Evolutionary conservation across 2,797 vertebrate genomes (phyloP).

Genomic region (Echiichthys vipera): DNA sequence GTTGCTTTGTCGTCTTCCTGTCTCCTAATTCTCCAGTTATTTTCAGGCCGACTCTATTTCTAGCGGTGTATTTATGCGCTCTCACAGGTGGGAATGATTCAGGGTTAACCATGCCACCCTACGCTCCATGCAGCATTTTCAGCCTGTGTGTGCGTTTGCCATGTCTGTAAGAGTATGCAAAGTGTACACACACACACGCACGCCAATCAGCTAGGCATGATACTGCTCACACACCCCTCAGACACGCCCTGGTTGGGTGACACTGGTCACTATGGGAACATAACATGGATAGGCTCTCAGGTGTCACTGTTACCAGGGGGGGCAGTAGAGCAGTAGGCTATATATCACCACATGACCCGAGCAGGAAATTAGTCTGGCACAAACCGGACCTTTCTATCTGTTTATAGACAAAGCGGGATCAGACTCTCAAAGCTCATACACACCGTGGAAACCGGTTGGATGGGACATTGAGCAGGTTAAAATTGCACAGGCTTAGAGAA

Average conservation of each 20-base stretch:
- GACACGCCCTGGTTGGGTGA: constrained; percentile 80
- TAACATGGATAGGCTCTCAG: constrained; percentile 75
- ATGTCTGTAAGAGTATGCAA: constrained; percentile 62
- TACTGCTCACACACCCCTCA: constrained; percentile 40
- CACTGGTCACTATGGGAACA: constrained; percentile 78
- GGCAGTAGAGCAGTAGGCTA: constrained; percentile 61
- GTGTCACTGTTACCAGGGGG: constrained; percentile 73
- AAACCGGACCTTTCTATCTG: constrained; percentile 48
- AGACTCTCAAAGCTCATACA: constrained; percentile 16
- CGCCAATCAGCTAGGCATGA: constrained; percentile 53
- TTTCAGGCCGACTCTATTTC: constrained; percentile 74
- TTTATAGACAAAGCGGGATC: constrained; percentile 56
- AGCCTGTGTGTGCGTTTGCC: constrained; percentile 20
- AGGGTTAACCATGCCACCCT: constrained; percentile 52
- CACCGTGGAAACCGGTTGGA: constrained; percentile 3
- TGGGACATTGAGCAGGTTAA: constrained; percentile 35
- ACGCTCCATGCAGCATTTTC: constrained; percentile 23
- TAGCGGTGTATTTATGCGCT: constrained; percentile 65
- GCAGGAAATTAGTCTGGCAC: constrained; percentile 55
- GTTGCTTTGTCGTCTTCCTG: constrained; percentile 57
- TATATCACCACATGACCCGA: constrained; percentile 51
- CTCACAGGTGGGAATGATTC: constrained; percentile 74
- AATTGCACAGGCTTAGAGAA: constrained; percentile 21
- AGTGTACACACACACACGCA: constrained; percentile 48
- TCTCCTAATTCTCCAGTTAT: constrained; percentile 67